Evolutionary conservation across 2,113 vertebrate species (phyloP).

Genomic region (Microtus ochrogaster): DNA sequence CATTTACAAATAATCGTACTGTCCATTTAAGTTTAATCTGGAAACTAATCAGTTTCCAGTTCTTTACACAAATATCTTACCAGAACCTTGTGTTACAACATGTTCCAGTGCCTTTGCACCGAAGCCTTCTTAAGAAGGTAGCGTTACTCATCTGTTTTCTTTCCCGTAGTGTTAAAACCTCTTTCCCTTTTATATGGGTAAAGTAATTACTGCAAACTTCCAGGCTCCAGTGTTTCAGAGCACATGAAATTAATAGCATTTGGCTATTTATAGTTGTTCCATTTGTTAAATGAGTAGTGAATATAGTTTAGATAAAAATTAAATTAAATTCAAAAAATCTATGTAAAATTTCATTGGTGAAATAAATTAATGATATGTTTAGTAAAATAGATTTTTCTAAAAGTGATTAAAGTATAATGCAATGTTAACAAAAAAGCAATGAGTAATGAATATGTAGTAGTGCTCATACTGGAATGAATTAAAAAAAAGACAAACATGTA

Average conservation of each 20-base stretch:
- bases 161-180: fast-evolving
- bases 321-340: not conserved
- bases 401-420: not conserved
- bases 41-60: too few species aligned
- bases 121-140: not conserved
- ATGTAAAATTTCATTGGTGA: not conserved
- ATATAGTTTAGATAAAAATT: not conserved
- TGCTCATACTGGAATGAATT: not conserved
- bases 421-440: not conserved
- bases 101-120: not conserved
- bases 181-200: not conserved
- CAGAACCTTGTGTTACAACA: not conserved
- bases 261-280: not conserved
- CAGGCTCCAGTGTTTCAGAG: not conserved
- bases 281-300: not conserved
- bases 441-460: not conserved
- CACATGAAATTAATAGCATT: not conserved
- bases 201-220: not conserved
- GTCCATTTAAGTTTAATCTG: too few species aligned
- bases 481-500: not conserved
- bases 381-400: not conserved
- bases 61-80: not conserved
- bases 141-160: not conserved
- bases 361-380: not conserved
- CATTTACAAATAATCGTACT: too few species aligned